Percentiles rank a stretch among this genome's conserved stretches.
Evolutionary conservation across 2,888 invertebrate genomes (phyloP).

Genomic region (Atherix ibis): DNA sequence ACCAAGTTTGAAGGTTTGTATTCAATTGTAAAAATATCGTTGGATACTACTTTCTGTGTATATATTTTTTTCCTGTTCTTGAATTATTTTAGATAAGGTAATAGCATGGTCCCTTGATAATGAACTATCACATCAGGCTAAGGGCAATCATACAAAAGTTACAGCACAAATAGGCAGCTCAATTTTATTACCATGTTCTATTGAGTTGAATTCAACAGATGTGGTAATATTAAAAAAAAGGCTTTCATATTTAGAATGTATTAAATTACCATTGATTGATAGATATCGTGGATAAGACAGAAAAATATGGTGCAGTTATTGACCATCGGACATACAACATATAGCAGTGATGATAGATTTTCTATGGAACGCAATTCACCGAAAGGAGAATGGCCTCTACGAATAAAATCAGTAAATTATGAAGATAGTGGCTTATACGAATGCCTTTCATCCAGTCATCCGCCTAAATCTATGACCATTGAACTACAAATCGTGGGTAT

Average conservation of each 20-base stretch:
- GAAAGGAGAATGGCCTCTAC: conserved; percentile 41
- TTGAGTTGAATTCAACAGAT: conserved; percentile 31
- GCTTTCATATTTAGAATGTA: not conserved
- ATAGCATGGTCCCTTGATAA: too few relatives aligned
- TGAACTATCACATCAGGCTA: conserved; percentile 28
- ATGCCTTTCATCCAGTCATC: conserved; percentile 50
- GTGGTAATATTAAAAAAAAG: conserved; percentile 21
- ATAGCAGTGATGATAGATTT: conserved; percentile 47
- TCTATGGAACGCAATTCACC: conserved; percentile 44
- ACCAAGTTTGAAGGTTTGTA: too few relatives aligned
- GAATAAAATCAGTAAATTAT: conserved; percentile 31
- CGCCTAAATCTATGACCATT: conserved; percentile 45
- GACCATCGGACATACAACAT: conserved; percentile 45
- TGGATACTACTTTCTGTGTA: too few relatives aligned
- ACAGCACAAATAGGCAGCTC: conserved; percentile 31
- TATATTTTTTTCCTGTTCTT: too few relatives aligned
- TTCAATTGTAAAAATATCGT: too few relatives aligned
- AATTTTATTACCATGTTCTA: conserved; percentile 30
- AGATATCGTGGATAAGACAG: conserved; percentile 50
- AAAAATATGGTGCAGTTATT: conserved; percentile 48
- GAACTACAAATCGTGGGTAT: conserved; percentile 49
- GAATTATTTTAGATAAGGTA: too few relatives aligned
- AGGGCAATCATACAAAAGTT: conserved; percentile 31
- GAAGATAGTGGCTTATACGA: conserved; percentile 38
- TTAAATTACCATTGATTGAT: conserved; percentile 4